phyloP scores from a whole-genome alignment of 2,888 invertebrate genomes.

The Troides aeacus region DNA sequence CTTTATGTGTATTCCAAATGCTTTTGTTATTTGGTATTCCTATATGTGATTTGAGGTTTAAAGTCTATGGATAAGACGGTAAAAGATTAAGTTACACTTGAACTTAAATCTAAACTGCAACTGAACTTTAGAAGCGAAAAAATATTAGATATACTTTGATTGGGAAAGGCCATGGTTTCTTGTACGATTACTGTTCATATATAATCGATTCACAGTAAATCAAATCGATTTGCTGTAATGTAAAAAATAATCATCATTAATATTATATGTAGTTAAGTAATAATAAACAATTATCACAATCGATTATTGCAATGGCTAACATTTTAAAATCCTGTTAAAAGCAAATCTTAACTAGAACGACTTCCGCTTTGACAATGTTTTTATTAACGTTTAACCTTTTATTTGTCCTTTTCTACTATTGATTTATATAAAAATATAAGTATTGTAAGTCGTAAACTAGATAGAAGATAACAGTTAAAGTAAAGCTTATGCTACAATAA shows the following conservation, averaged over 20 bases:
- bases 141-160: not conserved
- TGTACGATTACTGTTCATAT: not conserved
- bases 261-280: not conserved
- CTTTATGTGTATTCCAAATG: conserved; percentile 50
- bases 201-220: not conserved
- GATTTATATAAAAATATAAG: too few relatives aligned
- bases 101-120: too few relatives aligned
- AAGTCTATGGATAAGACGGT: conserved; percentile 29
- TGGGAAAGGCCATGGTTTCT: not conserved
- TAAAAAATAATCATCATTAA: not conserved
- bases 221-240: not conserved
- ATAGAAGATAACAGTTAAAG: too few relatives aligned
- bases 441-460: too few relatives aligned
- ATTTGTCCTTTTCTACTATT: too few relatives aligned
- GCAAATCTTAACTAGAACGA: too few relatives aligned
- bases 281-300: not conserved
- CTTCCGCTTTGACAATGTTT: too few relatives aligned
- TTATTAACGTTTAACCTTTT: too few relatives aligned
- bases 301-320: not conserved
- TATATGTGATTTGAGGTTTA: conserved; percentile 14
- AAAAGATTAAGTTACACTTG: not conserved
- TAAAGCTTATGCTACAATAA: too few relatives aligned
- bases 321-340: not conserved
- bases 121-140: not conserved
- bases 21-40: conserved; percentile 32